phyloP scores from a whole-genome alignment of 2,888 invertebrate species.

The Chrysodeixis includens region DNA sequence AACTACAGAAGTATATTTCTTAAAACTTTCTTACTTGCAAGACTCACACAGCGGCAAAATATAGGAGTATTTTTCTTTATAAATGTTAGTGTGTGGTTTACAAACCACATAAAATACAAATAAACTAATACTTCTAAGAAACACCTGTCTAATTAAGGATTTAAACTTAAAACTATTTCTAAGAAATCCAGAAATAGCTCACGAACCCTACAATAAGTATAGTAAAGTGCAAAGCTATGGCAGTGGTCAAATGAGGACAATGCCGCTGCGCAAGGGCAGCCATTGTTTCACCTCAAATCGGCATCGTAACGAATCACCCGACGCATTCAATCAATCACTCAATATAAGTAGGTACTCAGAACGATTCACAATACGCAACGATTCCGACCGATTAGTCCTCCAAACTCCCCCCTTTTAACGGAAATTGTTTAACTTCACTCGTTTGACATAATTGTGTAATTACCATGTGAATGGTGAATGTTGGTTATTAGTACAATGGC shows the following conservation, averaged over 20 bases:
- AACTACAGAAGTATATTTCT: no score
- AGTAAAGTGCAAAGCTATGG: conserved; percentile 9
- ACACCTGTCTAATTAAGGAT: neutral
- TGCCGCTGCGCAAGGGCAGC: conserved; percentile 60
- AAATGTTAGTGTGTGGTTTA: no score
- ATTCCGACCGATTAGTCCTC: neutral
- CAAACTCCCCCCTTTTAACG: neutral
- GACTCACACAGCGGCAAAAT: no score
- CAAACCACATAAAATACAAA: neutral
- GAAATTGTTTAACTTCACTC: neutral
- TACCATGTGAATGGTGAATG: conserved; percentile 7
- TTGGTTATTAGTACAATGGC: neutral
- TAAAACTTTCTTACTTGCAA: no score
- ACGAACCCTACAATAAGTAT: conserved; percentile 14
- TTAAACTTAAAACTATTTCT: neutral
- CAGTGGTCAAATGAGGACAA: conserved; percentile 61
- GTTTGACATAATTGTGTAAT: conserved; percentile 3
- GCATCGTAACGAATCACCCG: conserved; percentile 34
- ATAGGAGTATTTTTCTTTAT: no score
- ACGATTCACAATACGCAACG: neutral
- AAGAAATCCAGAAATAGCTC: neutral
- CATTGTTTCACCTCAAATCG: conserved; percentile 59
- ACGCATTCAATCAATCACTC: conserved; percentile 43
- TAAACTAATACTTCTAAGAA: neutral
- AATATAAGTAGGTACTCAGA: conserved; percentile 12